phyloP scores from a whole-genome alignment of 2,797 vertebrate species.

The Halcyon badia region DNA sequence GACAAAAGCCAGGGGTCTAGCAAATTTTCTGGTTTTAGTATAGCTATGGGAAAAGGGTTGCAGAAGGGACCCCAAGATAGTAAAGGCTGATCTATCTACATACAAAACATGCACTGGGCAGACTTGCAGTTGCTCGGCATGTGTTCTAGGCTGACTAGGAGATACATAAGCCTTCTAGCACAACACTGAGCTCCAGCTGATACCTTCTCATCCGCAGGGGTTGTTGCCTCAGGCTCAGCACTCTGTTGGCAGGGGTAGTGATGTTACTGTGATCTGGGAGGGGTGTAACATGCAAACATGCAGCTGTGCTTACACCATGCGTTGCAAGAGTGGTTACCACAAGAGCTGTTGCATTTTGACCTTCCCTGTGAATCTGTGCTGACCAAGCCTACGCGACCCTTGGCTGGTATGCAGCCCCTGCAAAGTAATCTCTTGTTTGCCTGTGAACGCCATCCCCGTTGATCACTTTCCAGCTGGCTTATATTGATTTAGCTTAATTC shows the following conservation, averaged over 20 bases:
- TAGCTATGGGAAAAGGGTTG: not conserved
- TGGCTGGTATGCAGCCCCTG: not conserved
- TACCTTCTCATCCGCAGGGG: accelerated
- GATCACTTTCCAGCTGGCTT: slow-evolving; percentile 51
- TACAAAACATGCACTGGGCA: accelerated
- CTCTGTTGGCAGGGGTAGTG: not conserved
- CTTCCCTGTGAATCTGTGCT: not conserved
- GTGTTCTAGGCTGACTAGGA: not conserved
- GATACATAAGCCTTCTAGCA: not conserved
- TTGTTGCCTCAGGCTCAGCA: not conserved
- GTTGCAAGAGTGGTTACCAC: not conserved
- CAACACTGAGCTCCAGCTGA: not conserved
- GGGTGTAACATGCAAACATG: not conserved
- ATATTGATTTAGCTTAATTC: slow-evolving; percentile 60
- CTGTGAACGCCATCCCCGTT: not conserved
- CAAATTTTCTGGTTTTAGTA: not conserved
- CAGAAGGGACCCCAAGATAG: not conserved
- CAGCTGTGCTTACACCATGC: not conserved
- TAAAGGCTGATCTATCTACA: not conserved
- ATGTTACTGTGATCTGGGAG: not conserved
- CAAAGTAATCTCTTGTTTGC: slow-evolving; percentile 20
- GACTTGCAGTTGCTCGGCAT: not conserved
- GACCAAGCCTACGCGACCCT: not conserved
- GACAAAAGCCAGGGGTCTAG: not conserved
- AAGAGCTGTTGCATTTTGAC: not conserved